A percentile compares a stretch with the other conserved stretches of the same genome.
phyloP scores from a whole-genome alignment of 2,888 invertebrate species.

The Colletes collaris region DNA sequence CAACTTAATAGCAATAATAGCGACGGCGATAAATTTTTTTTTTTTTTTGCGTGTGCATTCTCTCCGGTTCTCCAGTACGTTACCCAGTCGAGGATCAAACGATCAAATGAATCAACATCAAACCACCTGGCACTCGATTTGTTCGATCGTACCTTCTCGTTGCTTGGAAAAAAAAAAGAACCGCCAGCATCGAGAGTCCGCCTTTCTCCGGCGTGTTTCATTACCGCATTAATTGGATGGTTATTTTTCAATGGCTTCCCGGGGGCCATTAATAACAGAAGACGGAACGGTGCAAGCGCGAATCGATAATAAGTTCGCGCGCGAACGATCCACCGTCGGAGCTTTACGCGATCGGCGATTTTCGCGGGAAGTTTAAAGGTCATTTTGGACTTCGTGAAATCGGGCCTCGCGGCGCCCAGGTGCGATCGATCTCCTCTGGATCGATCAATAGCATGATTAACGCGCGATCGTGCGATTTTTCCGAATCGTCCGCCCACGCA shows the following conservation, averaged over 20 bases:
- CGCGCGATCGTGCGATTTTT: constrained; percentile 54
- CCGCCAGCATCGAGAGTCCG: constrained; percentile 42
- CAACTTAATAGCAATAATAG: no score
- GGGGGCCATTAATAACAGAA: constrained; percentile 44
- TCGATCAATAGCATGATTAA: constrained; percentile 71
- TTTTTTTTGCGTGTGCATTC: no score
- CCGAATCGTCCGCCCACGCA: constrained; percentile 60
- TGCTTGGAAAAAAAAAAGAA: constrained; percentile 33
- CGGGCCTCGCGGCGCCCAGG: constrained; percentile 37
- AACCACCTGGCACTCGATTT: constrained; percentile 47
- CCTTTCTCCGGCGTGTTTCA: constrained; percentile 51
- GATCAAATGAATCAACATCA: constrained; percentile 55
- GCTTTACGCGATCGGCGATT: constrained; percentile 15
- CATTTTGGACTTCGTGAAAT: constrained; percentile 24
- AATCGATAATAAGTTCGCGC: constrained; percentile 43
- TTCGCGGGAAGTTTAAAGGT: constrained; percentile 43
- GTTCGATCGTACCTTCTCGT: constrained; percentile 29
- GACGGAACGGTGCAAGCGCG: constrained; percentile 14
- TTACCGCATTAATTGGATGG: constrained; percentile 45
- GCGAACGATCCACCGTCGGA: neutral
- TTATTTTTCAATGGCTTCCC: constrained; percentile 27
- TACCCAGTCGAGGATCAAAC: constrained; percentile 16
- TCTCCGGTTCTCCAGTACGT: no score
- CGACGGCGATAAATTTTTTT: no score
- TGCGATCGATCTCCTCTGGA: constrained; percentile 60